These are phyloP conservation scores for Pilophorus perplexus DNA, from an alignment of 2,888 invertebrate genomes.

Conservation along the genomic window DNA sequence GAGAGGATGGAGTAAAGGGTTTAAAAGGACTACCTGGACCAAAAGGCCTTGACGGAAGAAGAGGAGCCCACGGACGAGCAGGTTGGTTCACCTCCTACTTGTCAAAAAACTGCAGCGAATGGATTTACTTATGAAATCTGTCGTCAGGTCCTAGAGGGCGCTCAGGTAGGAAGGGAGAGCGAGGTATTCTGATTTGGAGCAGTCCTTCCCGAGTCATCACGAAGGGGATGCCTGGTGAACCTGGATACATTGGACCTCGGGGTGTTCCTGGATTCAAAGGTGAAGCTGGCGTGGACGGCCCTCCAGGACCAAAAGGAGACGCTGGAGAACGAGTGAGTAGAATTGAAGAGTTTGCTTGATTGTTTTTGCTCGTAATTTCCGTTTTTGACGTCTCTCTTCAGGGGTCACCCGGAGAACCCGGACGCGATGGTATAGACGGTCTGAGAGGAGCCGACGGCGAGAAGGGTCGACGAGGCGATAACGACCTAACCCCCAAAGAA, in stretches of 20 bases:
- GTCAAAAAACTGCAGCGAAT: no score
- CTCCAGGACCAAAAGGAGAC: constrained; percentile 59
- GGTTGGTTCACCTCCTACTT: constrained; percentile 19
- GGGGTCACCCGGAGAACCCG: constrained; percentile 16
- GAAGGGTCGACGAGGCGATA: constrained; percentile 23
- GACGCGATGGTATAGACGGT: constrained; percentile 21
- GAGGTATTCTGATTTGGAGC: constrained; percentile 18
- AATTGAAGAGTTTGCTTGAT: no score
- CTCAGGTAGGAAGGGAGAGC: constrained; percentile 24
- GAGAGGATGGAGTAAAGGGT: neutral
- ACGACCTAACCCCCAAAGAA: constrained; percentile 4
- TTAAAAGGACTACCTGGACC: constrained; percentile 17
- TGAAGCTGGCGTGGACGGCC: constrained; percentile 53
- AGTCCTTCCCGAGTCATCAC: neutral
- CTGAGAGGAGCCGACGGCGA: neutral
- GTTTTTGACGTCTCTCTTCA: no score
- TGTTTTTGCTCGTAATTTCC: no score
- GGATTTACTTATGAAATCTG: no score
- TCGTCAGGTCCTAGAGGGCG: constrained; percentile 16
- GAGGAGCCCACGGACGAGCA: constrained; percentile 11
- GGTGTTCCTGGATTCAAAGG: constrained; percentile 32
- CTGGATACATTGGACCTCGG: constrained; percentile 5
- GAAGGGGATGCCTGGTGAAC: constrained; percentile 22
- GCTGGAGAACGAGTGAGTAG: constrained; percentile 39
- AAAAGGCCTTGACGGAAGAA: constrained; percentile 5